Base-by-base conservation (phyloP, 1,140 invertebrate genomes). In the Araneus ventricosus region DNA sequence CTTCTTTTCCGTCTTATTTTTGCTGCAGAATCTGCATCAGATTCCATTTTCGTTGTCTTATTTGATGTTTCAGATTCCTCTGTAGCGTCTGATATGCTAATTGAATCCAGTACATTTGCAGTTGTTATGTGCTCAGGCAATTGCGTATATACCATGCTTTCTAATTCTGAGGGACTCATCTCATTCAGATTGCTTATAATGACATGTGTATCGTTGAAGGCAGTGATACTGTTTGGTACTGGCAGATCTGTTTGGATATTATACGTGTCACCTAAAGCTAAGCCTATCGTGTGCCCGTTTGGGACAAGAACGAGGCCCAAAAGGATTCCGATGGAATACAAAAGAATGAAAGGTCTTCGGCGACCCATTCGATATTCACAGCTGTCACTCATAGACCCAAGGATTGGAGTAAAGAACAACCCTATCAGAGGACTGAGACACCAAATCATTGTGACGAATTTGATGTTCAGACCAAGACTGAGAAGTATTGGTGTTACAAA, bases 391-490 rank as follows among this genome's bases (percentile, higher is more conserved):
- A 99, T 95, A 0, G 98, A 99, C 3, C 99, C 99, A 80, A 99
- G 96, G 85, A 99, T 95, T 0, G 99, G 99, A 5, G 98, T 99
- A 30, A 99, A 96, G 95, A 99, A 98, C 95, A 99, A 99, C 63
- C 99, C 99, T 75, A 99, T 97, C 20, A 98, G 95, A 0, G 98
- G 98, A 93, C 98, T 99, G 7, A 99, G 95, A 20, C 98, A 98
- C 99, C 99, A 99, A 27, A 99, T 98, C 57, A 99, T 95, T 0
- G 98, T 99, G 98, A 99, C 99, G 94, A 98, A 97, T 93, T 98
- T 94, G 96, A 96, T 98, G 97, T 97, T 97, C 0, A 99, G 97
- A 20, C 99, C 98, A 90, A 99, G 98, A 96, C 99, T 98, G 0
- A 99, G 96, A 17, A 99, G 95, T 0, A 98, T 99, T 1, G 99